phyloP scores from a whole-genome alignment of 2,797 vertebrate genomes.

The Danio tinwini region DNA sequence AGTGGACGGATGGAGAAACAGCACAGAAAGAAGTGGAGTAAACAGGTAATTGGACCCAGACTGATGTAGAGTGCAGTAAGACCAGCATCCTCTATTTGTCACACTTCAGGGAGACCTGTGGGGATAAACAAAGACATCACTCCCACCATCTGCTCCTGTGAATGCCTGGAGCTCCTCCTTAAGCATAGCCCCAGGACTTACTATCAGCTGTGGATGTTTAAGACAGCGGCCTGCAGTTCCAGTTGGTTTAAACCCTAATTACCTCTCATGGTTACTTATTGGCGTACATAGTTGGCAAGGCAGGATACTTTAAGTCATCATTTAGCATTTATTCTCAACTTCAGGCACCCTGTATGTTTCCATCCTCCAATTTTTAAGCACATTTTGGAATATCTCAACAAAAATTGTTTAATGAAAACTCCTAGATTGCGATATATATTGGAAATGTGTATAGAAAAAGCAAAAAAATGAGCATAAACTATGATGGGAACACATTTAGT shows the following conservation, averaged over 20 bases:
- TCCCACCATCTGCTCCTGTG: constrained; percentile 26
- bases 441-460: no score
- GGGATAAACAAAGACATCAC: constrained; percentile 39
- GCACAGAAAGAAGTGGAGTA: constrained; percentile 3
- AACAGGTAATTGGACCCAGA: constrained; percentile 17
- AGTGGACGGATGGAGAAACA: constrained; percentile 11
- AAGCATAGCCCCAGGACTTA: constrained; percentile 36
- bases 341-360: no score
- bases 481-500: no score
- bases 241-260: neutral
- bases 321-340: no score
- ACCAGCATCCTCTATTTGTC: constrained; percentile 28
- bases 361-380: no score
- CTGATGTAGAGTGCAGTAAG: constrained; percentile 8
- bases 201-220: constrained; percentile 14
- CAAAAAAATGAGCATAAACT: no score
- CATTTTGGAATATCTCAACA: no score
- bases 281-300: neutral
- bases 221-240: constrained; percentile 3
- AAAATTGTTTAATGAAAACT: no score
- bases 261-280: neutral
- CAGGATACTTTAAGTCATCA: neutral
- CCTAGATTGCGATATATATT: no score
- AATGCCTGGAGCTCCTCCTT: constrained; percentile 25
- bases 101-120: constrained; percentile 26